Evolutionary conservation across 2,797 vertebrate genomes (phyloP), one percentile per base, ranked within the genome.

Genomic region (Nothura maculosa): DNA sequence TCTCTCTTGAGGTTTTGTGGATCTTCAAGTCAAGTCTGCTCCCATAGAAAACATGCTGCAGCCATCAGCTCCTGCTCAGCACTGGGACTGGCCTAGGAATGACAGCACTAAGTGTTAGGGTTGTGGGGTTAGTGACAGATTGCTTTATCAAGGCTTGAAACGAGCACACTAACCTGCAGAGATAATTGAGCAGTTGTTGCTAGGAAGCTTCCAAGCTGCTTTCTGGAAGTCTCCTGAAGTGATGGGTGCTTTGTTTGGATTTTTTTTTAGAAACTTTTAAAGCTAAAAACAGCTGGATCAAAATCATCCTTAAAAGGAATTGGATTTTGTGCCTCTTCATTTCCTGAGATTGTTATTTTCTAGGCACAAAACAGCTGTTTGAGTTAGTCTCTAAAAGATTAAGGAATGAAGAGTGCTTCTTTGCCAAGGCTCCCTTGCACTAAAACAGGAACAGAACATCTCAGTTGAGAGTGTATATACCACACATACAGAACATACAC

Each of bases 121-220:
- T 12, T 81, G 84, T 40, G 15, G 42, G 42, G 42, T 18, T 43
- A 18, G 67, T 24, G 76, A 48, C 84, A 86, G 89, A 40, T 76
- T 82, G 38, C 75, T 86, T 48, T 62, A 21, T 67, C 2, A 1
- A 11, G 5, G 70, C 81, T 69, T 67, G 10, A 55, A 95, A 77
- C 64, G 68, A 66, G 34, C 92, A 8, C 80, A 79, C 60, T 74
- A 76, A 32, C 93, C 94, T 93, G 92, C 82, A 92, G 69, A 91
- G 88, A 79, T 88, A 72, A 76, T 36, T 48, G 81, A 75, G 87
- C 85, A 87, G 45, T 14, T 78, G 55, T 57, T 92, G 88, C 88
- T 94, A 90, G 81, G 80, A 92, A 70, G 87, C 60, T 91, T 67
- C 87, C 54, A 85, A 92, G 80, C 73, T 47, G 87, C 74, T 93